Conservation (phyloP, 2,113 vertebrate species). For the Scomber colias region DNA sequence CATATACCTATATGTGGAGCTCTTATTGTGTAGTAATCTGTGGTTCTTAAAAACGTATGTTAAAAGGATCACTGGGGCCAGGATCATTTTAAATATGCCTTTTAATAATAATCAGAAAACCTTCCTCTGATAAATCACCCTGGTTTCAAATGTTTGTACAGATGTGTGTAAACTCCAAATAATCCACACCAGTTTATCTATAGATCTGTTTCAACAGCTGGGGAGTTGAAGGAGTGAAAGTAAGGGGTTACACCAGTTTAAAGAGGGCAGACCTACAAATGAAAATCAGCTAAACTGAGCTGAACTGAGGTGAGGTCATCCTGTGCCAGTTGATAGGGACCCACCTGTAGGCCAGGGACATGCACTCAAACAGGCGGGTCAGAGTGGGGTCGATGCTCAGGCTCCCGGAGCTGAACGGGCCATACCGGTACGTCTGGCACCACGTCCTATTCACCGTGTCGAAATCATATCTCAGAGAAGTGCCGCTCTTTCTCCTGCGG, state of each 20-base stretch:
- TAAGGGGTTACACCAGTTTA: no score
- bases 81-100: neutral
- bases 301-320: neutral
- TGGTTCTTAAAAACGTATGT: no score
- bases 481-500: constrained; percentile 81
- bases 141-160: no score
- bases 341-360: constrained; percentile 99
- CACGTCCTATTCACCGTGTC: constrained; percentile 82
- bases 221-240: no score
- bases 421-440: constrained; percentile 84
- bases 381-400: constrained; percentile 95
- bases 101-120: neutral
- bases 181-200: neutral
- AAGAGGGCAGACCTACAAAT: neutral
- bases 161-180: no score
- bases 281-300: neutral
- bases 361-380: constrained; percentile 96
- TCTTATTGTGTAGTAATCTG: no score
- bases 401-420: constrained; percentile 84
- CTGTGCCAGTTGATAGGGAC: constrained; percentile 1
- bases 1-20: neutral
- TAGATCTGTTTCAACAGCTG: no score
- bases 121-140: neutral
- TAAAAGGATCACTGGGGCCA: neutral
- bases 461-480: constrained; percentile 74